Percentiles rank a stretch among this genome's conserved stretches.
Conservation (phyloP, 2,113 vertebrate genomes). For the Aphyosemion australe region DNA sequence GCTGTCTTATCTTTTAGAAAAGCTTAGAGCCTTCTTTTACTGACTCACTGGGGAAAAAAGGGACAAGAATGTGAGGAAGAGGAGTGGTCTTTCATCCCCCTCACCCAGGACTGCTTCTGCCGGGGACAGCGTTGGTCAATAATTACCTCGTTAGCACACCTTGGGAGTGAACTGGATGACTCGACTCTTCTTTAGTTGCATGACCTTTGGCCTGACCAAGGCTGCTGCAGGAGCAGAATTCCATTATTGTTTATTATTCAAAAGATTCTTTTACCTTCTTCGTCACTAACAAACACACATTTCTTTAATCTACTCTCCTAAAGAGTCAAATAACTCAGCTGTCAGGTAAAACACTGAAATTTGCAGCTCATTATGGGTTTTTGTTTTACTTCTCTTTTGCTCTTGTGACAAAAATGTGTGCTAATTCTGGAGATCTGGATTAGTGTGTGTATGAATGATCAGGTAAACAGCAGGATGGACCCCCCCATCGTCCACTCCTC, state of each 20-base stretch:
- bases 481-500: slow-evolving; percentile 38
- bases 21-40: slow-evolving; percentile 46
- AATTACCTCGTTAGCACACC: slow-evolving; percentile 42
- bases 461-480: slow-evolving; percentile 30
- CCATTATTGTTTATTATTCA: too few species aligned
- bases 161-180: slow-evolving; percentile 15
- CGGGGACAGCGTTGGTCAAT: slow-evolving; percentile 43
- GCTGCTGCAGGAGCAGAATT: not conserved
- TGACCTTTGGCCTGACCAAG: not conserved
- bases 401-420: not conserved
- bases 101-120: slow-evolving; percentile 23
- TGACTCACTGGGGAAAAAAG: slow-evolving; percentile 38
- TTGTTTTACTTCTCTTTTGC: too few species aligned
- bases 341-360: too few species aligned
- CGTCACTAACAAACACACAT: not conserved
- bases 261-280: too few species aligned
- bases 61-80: slow-evolving; percentile 57
- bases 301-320: not conserved
- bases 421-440: not conserved
- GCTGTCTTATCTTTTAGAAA: slow-evolving; percentile 64
- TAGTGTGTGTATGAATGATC: slow-evolving; percentile 22
- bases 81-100: slow-evolving; percentile 40
- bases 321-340: not conserved
- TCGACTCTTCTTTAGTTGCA: not conserved
- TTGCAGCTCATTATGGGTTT: too few species aligned